Evolutionary conservation across 92 coral and sea anemone species (phyloP), one percentile per base, ranked within the genome.

Genomic region (Paramuricea clavata): DNA sequence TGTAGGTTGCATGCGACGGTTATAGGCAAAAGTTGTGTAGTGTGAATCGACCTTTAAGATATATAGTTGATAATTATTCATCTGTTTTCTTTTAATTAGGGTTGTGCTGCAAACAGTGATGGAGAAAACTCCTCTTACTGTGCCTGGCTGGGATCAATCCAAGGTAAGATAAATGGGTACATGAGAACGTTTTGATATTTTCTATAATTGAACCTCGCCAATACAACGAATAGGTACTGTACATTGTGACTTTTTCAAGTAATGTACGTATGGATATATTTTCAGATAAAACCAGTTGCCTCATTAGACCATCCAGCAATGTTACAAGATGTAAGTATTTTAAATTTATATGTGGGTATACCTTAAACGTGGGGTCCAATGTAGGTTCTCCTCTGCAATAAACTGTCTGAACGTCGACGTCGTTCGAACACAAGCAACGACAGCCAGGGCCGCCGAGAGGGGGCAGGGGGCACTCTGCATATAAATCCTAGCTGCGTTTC

Each of bases 101-200:
- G 76, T 87, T 36, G 91, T 87, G 30, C 90, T 97, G 39, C 89
- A 86, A 82, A 73, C 92, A 21, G 89, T 92, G 41, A 87, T 89
- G 91, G 93, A 90, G 25, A 97, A 88, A 76, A 93, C 90, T 73
- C 88, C 94, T 26, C 90, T 97, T 3, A 92, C 82, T 25, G 81
- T 97, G 33, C 99, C 99, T 7, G 94, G 93, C 30, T 97, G 98
- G 95, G 86, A 91, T 32, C 77, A 78, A 21, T 68, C 89, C 0
- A 78, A 93, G 99, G 99, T 97, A 80, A 17, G 34, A 27, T 22
- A 16, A 23, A 36, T 36, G 42, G 42, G 8, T 36, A 36, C 42
- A 47, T 47, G 7, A 47, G 54, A 47, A 47, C 1, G 2, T 47
- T 10, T 47, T 47, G 11, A 17, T 15, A 8, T 27, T 25, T 43